Conservation (phyloP, 2,797 vertebrate genomes). For the Neosilurus hyrtlii region DNA sequence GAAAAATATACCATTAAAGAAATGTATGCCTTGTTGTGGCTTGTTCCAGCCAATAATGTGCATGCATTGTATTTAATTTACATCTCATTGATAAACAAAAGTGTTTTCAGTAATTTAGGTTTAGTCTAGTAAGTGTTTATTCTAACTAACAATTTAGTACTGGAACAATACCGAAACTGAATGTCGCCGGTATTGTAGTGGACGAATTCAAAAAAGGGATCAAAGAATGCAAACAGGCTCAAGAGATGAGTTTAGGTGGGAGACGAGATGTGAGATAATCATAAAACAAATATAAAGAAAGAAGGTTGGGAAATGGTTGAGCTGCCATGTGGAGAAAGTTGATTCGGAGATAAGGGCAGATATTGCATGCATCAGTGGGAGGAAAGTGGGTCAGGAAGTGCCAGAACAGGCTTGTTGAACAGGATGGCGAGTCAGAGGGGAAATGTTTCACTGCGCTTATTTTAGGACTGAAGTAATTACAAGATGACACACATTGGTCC, state of each 20-base stretch:
- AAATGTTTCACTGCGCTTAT: conserved; percentile 10
- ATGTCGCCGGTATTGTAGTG: neutral
- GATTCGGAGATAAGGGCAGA: conserved; percentile 12
- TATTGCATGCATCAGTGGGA: neutral
- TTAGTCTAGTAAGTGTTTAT: neutral
- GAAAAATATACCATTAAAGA: neutral
- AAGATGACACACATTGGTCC: neutral
- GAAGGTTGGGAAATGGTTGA: conserved; percentile 9
- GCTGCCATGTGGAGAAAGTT: conserved; percentile 10
- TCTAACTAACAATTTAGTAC: neutral
- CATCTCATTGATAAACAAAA: neutral
- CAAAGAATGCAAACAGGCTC: neutral
- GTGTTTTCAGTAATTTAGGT: neutral
- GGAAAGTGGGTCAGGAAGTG: conserved; percentile 19
- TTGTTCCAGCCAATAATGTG: neutral
- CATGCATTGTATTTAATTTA: neutral
- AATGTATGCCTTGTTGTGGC: neutral
- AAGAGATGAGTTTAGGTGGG: neutral
- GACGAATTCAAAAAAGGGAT: neutral
- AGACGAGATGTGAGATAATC: neutral
- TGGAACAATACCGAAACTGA: neutral
- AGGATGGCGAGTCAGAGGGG: conserved; percentile 16
- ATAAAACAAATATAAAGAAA: conserved; percentile 8
- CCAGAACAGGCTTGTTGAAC: conserved; percentile 8
- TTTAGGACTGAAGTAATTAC: neutral